phyloP scores from a whole-genome alignment of 2,888 invertebrate species.

The Matsumyia berberina region DNA sequence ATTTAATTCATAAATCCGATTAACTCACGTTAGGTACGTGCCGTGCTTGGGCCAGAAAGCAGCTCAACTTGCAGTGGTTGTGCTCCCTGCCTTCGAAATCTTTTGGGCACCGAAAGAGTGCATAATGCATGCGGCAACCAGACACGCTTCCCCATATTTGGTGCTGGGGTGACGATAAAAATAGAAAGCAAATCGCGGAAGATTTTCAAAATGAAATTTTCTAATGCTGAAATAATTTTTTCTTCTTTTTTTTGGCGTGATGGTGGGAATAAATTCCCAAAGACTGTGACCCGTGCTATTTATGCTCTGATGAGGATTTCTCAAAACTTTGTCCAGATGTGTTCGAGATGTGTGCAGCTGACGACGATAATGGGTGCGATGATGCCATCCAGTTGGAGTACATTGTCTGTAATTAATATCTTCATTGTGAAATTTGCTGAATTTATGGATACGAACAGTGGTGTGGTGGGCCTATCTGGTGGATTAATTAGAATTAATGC shows the following conservation, averaged over 20 bases:
- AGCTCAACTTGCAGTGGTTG: not conserved
- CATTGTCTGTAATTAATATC: constrained; percentile 18
- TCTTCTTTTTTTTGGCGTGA: constrained; percentile 6
- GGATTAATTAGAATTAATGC: constrained; percentile 41
- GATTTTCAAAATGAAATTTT: constrained; percentile 33
- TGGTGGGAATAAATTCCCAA: constrained; percentile 44
- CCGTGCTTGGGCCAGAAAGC: constrained; percentile 1
- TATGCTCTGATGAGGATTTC: constrained; percentile 21
- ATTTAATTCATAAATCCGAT: constrained; percentile 54
- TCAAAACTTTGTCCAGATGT: constrained; percentile 35
- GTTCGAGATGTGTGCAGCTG: constrained; percentile 20
- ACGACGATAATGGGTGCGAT: constrained; percentile 34
- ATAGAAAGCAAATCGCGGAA: constrained; percentile 35
- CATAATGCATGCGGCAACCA: constrained; percentile 21
- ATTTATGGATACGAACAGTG: constrained; percentile 8
- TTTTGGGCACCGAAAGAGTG: not conserved
- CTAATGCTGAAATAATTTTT: constrained; percentile 9
- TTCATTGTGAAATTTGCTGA: not conserved
- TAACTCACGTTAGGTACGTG: constrained; percentile 50
- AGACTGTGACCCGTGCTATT: constrained; percentile 30
- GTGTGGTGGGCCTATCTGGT: not conserved
- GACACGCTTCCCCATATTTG: constrained; percentile 29
- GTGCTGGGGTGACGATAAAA: constrained; percentile 21
- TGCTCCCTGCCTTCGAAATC: no score
- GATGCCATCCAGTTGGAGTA: constrained; percentile 7